Evolutionary conservation across 2,888 invertebrate genomes (phyloP).

Genomic region (Dorcus parallelipipedus): DNA sequence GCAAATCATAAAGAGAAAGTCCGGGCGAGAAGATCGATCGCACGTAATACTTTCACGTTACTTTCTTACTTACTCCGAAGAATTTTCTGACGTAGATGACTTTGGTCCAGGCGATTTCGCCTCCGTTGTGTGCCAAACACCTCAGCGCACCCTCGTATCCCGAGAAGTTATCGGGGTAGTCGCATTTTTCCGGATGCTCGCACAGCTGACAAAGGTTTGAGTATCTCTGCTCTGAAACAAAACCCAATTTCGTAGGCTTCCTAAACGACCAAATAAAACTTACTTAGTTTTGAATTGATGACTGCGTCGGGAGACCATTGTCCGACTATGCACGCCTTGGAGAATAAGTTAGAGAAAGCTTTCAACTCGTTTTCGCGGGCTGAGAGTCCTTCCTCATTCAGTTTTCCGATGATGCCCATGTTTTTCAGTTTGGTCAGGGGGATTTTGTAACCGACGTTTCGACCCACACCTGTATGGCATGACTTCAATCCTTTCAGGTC

Average conservation of each 20-base stretch:
- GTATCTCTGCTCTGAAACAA: conserved; percentile 65
- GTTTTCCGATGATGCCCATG: conserved; percentile 61
- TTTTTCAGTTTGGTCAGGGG: conserved; percentile 75
- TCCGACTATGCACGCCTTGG: conserved; percentile 82
- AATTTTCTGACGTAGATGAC: conserved; percentile 75
- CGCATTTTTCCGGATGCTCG: conserved; percentile 70
- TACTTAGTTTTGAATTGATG: conserved; percentile 70
- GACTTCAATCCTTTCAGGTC: conserved; percentile 74
- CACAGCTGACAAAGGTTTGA: conserved; percentile 76
- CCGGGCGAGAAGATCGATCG: no score
- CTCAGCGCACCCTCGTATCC: conserved; percentile 84
- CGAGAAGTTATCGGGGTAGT: conserved; percentile 79
- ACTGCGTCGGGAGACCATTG: conserved; percentile 74
- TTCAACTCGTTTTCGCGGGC: conserved; percentile 78
- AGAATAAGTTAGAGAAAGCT: conserved; percentile 76
- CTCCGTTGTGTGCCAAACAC: conserved; percentile 76
- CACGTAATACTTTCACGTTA: neutral
- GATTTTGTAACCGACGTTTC: conserved; percentile 86
- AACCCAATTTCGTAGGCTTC: neutral
- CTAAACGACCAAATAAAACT: conserved; percentile 35
- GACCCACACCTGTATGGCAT: conserved; percentile 83
- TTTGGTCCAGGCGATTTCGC: conserved; percentile 84
- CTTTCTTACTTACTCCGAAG: conserved; percentile 61
- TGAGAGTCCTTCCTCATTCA: conserved; percentile 66
- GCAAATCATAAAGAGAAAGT: no score